A percentile compares a stretch with the other conserved stretches of the same genome.
phyloP scores from a whole-genome alignment of 2,113 vertebrate species.

The Hystrix brachyura region DNA sequence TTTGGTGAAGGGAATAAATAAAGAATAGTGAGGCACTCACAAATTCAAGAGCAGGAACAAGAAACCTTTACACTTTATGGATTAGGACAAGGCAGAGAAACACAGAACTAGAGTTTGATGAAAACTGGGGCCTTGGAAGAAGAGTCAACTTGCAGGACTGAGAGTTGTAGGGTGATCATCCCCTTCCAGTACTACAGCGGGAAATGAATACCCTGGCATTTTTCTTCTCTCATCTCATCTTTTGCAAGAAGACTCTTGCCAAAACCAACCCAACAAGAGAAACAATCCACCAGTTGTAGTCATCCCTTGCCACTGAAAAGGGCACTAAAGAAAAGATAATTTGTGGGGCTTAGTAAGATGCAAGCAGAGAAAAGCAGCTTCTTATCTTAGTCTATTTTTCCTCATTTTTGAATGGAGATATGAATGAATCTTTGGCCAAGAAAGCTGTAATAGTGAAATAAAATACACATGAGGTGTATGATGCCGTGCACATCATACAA shows the following conservation, averaged over 20 bases:
- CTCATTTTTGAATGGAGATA: not conserved
- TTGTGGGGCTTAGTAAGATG: not conserved
- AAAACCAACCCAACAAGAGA: not conserved
- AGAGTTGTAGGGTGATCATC: not conserved
- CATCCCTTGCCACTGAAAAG: not conserved
- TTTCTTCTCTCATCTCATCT: slow-evolving; percentile 2
- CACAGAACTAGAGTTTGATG: not conserved
- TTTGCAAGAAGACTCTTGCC: not conserved
- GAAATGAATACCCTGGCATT: not conserved
- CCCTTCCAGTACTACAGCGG: too few species aligned
- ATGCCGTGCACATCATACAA: not conserved
- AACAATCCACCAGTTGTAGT: not conserved
- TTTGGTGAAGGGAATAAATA: not conserved
- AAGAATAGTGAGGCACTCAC: not conserved
- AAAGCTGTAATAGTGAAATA: not conserved
- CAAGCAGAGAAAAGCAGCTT: not conserved
- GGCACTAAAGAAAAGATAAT: not conserved
- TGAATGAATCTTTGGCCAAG: not conserved
- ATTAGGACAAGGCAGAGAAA: not conserved
- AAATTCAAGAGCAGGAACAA: not conserved
- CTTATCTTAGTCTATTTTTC: not conserved
- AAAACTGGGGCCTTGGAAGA: not conserved
- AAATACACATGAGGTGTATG: not conserved
- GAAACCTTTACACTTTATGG: not conserved
- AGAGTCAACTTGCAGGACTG: not conserved